These are phyloP conservation scores for Jordanella pulchra DNA, from an alignment of 2,797 vertebrate genomes.

Conservation along the genomic window DNA sequence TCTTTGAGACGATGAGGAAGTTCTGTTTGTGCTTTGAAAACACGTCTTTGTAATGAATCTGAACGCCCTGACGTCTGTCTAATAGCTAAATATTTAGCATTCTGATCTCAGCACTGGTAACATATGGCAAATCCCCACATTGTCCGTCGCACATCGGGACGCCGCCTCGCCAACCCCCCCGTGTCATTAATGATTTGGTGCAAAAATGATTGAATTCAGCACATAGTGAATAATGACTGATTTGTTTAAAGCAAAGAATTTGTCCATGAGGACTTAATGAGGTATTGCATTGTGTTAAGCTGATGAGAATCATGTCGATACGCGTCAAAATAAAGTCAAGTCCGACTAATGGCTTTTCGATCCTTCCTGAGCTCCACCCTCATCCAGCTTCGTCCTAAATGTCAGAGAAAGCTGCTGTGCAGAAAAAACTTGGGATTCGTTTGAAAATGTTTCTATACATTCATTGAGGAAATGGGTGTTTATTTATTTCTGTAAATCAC, in stretches of 20 bases:
- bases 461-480: too few relatives aligned
- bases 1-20: conserved; percentile 44
- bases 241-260: conserved; percentile 84
- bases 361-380: conserved; percentile 40
- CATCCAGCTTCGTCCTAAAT: conserved; percentile 62
- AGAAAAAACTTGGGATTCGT: too few relatives aligned
- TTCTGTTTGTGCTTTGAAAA: conserved; percentile 58
- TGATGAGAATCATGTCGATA: conserved; percentile 81
- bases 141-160: conserved; percentile 54
- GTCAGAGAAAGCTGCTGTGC: conserved; percentile 66
- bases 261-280: conserved; percentile 84
- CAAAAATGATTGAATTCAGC: conserved; percentile 81
- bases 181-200: conserved; percentile 77
- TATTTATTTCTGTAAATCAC: too few relatives aligned
- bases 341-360: conserved; percentile 80
- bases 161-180: conserved; percentile 33
- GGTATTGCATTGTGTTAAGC: conserved; percentile 84
- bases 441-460: too few relatives aligned
- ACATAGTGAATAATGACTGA: conserved; percentile 84
- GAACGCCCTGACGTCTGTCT: conserved; percentile 46
- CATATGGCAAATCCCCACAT: conserved; percentile 70
- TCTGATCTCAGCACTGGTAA: conserved; percentile 67
- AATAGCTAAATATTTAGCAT: conserved; percentile 66
- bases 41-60: conserved; percentile 51
- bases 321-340: conserved; percentile 80